Percentiles rank a stretch among this genome's conserved stretches.
phyloP scores from a whole-genome alignment of 2,113 vertebrate species.

The Lophura nycthemera region DNA sequence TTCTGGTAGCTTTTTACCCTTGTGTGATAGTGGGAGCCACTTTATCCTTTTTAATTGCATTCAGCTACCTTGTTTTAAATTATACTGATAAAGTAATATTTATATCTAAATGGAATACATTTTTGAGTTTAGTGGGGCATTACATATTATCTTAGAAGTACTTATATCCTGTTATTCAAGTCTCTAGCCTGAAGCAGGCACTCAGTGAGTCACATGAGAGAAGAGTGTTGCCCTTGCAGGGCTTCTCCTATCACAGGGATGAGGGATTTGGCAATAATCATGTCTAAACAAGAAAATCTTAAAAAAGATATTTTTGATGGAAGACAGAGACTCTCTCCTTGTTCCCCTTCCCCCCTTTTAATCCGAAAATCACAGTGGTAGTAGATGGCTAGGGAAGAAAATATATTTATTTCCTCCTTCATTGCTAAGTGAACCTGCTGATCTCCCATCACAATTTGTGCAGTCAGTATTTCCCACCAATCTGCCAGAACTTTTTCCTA shows the following conservation, averaged over 20 bases:
- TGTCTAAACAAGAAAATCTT: neutral
- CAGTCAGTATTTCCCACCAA: neutral
- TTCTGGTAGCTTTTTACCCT: neutral
- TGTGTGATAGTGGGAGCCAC: neutral
- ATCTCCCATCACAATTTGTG: accelerated
- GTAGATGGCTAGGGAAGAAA: neutral
- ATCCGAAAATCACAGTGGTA: neutral
- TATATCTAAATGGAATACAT: neutral
- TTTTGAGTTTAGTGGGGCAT: neutral
- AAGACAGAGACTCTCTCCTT: neutral
- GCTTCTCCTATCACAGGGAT: neutral
- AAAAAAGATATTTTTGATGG: neutral
- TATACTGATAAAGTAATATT: neutral
- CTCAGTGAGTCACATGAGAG: neutral
- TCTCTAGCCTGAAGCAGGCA: neutral
- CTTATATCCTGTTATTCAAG: slow-evolving; percentile 45
- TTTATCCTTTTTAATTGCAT: neutral
- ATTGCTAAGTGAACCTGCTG: neutral
- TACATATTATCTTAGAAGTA: neutral
- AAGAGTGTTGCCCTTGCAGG: neutral
- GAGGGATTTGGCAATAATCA: neutral
- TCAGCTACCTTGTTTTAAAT: neutral
- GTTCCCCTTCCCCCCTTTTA: accelerated
- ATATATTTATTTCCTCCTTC: neutral
- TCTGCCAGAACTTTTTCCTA: neutral